A percentile compares a stretch with the other conserved stretches of the same genome.
Conservation (phyloP, 2,113 vertebrate genomes). For the Panthera uncia region DNA sequence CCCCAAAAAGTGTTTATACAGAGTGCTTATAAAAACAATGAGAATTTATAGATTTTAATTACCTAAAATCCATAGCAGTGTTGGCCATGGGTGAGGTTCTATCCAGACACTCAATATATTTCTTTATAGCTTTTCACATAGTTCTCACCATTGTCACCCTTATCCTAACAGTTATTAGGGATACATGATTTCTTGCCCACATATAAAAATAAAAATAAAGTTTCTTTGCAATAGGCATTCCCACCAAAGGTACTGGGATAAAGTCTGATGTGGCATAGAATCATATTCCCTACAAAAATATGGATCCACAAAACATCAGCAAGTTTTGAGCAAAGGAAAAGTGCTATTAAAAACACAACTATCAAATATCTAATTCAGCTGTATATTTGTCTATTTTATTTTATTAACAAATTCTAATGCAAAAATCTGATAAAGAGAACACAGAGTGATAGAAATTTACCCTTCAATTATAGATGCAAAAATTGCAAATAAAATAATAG, state of each 20-base stretch:
- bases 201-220: neutral
- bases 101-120: neutral
- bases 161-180: neutral
- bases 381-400: neutral
- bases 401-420: neutral
- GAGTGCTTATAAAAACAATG: neutral
- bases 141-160: neutral
- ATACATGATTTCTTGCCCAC: neutral
- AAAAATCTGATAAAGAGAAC: neutral
- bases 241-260: neutral
- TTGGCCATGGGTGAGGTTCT: neutral
- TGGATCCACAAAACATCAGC: neutral
- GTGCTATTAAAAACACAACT: neutral
- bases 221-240: neutral
- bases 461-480: neutral
- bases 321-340: neutral
- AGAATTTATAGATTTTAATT: neutral
- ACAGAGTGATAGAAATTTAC: neutral
- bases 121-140: neutral
- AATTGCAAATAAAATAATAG: neutral
- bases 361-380: neutral
- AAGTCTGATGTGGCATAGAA: neutral
- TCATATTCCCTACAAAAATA: neutral
- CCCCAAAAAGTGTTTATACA: neutral
- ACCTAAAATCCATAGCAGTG: neutral